Percentiles rank a stretch among this genome's conserved stretches.
Conservation (phyloP, 2,888 invertebrate species). For the Corbicula japonica region DNA sequence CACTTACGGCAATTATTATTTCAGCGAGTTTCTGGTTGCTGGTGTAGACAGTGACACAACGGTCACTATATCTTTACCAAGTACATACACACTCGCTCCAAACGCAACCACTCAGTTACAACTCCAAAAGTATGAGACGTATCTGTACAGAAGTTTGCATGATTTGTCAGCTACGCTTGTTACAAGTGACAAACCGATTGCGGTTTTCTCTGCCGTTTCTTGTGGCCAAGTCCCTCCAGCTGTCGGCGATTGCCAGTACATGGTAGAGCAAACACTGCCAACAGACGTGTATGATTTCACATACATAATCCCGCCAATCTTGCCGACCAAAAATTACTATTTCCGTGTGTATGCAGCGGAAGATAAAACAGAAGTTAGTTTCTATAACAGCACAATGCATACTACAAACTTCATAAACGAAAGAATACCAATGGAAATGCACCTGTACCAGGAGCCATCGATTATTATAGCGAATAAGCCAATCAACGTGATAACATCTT, state of each 20-base stretch:
- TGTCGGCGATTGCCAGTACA: constrained; percentile 1
- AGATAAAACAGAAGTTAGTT: constrained; percentile 10
- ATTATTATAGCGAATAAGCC: constrained; percentile 2
- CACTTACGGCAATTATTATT: background rate
- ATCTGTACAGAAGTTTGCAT: background rate
- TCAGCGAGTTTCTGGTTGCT: constrained; percentile 11
- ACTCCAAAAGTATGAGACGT: constrained; percentile 9
- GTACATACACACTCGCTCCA: background rate
- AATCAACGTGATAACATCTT: background rate
- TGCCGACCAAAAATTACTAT: background rate
- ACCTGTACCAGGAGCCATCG: constrained; percentile 6
- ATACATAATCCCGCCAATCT: constrained; percentile 18
- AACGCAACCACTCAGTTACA: constrained; percentile 2
- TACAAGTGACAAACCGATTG: constrained; percentile 8
- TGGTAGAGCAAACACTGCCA: constrained; percentile 16
- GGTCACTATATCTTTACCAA: background rate
- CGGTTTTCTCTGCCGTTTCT: constrained; percentile 1
- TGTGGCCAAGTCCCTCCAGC: background rate
- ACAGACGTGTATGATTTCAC: background rate
- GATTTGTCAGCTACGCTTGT: constrained; percentile 1
- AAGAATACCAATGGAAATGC: background rate
- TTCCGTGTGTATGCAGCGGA: background rate
- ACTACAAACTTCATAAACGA: background rate
- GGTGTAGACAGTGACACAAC: constrained; percentile 4
- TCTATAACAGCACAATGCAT: constrained; percentile 10